A percentile compares a stretch with the other conserved stretches of the same genome.
These are phyloP conservation scores for Felis catus DNA, from an alignment of 2,113 vertebrate species.

Conservation along the genomic window DNA sequence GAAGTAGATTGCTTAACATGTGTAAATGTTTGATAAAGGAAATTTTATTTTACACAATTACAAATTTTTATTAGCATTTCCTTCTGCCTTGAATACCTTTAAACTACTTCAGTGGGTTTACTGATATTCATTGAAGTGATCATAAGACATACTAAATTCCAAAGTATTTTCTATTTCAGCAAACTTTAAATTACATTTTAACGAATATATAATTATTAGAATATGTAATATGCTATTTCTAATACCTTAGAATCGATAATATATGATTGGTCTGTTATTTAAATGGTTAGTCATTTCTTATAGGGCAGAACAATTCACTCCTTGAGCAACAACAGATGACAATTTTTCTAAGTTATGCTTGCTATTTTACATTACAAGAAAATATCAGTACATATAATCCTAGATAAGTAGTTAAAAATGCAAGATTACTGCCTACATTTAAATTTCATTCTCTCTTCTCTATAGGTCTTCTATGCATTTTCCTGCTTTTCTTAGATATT, in stretches of 20 bases:
- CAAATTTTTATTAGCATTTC: neutral
- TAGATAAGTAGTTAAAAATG: neutral
- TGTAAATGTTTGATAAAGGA: conserved; percentile 4
- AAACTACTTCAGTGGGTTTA: neutral
- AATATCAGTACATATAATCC: neutral
- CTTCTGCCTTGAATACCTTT: neutral
- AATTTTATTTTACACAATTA: neutral
- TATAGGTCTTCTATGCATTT: neutral
- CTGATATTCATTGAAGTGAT: neutral
- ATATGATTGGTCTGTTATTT: neutral
- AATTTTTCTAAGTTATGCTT: neutral
- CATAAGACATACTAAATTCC: neutral
- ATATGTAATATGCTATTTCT: neutral
- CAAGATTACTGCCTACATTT: neutral
- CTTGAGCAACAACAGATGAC: neutral
- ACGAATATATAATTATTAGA: neutral
- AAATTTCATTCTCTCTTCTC: neutral
- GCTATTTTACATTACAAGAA: neutral
- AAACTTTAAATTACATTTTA: neutral
- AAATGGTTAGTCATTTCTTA: neutral
- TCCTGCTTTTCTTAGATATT: neutral
- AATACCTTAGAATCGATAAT: neutral
- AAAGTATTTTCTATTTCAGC: neutral
- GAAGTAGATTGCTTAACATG: neutral
- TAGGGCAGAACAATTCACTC: neutral